phyloP scores from a whole-genome alignment of 1,140 invertebrate species.

The Delia radicum region DNA sequence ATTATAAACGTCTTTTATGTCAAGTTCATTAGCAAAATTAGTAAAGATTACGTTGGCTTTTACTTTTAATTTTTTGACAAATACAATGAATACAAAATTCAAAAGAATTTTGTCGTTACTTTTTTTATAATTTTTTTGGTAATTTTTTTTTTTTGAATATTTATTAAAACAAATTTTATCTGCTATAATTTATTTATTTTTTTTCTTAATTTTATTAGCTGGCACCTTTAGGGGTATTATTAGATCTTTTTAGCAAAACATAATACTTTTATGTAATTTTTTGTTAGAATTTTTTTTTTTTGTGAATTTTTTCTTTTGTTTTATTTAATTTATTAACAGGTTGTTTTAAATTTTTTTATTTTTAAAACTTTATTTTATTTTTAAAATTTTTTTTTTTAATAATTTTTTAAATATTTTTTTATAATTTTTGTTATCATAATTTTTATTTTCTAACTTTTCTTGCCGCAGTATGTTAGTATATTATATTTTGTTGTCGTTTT shows the following conservation, averaged over 20 bases:
- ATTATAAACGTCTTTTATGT: constrained; percentile 7
- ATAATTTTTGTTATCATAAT: background rate
- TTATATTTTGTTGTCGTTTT: background rate
- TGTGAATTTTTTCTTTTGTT: background rate
- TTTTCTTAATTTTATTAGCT: background rate
- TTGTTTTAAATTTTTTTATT: background rate
- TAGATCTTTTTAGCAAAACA: too few species aligned
- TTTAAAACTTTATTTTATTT: background rate
- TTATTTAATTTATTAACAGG: background rate
- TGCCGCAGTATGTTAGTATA: background rate
- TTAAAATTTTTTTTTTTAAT: background rate
- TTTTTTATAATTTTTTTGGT: background rate
- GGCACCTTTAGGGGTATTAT: too few species aligned
- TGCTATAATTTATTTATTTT: too few species aligned
- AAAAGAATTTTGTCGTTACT: too few species aligned
- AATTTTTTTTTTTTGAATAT: background rate
- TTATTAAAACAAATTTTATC: background rate
- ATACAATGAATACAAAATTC: background rate
- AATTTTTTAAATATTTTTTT: background rate
- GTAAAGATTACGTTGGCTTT: constrained; percentile 20
- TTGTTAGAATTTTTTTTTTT: too few species aligned
- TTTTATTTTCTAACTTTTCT: background rate
- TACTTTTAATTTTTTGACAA: constrained; percentile 15
- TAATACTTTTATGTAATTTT: too few species aligned
- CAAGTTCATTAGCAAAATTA: constrained; percentile 24